phyloP scores from a whole-genome alignment of 2,888 invertebrate genomes.

The Athalia rosae region DNA sequence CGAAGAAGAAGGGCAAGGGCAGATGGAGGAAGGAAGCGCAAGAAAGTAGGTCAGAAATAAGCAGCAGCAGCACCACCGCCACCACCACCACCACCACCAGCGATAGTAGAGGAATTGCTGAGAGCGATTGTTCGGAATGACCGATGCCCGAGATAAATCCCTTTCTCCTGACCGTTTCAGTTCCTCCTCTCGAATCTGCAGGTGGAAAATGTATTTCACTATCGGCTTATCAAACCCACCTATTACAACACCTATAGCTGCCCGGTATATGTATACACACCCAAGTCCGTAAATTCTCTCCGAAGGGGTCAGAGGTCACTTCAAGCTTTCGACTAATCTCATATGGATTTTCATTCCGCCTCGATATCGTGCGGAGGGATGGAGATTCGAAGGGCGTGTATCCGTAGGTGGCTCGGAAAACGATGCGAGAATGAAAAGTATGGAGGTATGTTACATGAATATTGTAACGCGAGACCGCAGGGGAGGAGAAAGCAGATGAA shows the following conservation, averaged over 20 bases:
- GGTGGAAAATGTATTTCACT: constrained; percentile 25
- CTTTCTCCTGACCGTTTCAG: constrained; percentile 38
- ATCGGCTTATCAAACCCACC: constrained; percentile 30
- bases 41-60: constrained; percentile 56
- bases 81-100: too few species aligned
- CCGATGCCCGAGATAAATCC: constrained; percentile 54
- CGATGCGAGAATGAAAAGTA: too few species aligned
- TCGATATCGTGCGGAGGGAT: too few species aligned
- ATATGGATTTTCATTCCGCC: too few species aligned
- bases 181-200: background rate
- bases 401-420: too few species aligned
- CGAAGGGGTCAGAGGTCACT: constrained; percentile 22
- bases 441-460: too few species aligned
- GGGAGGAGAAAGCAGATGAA: too few species aligned
- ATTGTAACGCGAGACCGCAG: too few species aligned
- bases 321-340: background rate
- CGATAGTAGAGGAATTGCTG: constrained; percentile 53
- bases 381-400: too few species aligned
- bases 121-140: constrained; percentile 53
- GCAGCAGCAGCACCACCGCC: constrained; percentile 40
- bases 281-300: constrained; percentile 9
- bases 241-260: background rate
- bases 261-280: background rate
- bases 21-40: constrained; percentile 42
- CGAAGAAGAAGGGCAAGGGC: background rate